Base-by-base conservation (phyloP, 2,888 invertebrate species). In the Athalia cordata region DNA sequence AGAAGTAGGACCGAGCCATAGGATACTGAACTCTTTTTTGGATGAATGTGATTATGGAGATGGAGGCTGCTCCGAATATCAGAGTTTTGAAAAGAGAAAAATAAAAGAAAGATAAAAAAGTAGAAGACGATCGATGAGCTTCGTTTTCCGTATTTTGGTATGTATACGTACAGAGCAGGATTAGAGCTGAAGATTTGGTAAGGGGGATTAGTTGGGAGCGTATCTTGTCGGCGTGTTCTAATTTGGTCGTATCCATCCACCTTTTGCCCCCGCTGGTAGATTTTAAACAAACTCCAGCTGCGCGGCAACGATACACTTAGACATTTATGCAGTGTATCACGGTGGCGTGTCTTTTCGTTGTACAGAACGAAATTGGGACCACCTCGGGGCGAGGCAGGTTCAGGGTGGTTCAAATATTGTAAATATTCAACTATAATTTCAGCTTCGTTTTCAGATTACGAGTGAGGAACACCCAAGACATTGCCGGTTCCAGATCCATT, bases 231-330 rank as follows among this genome's bases (percentile, higher is more conserved):
- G 72, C 47, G 59, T 59, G 72, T 72, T 72, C 72, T 72, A 72
- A 72, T 59, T 72, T 47, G 4, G 72, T 72, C 72, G 9, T 72
- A 72, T 72, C 72, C 72, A 29, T 72, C 57, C 66, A 72, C 72
- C 72, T 72, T 29, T 72, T 72, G 72, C 57, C 72, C 55, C n/a
- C 55, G 29, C 72, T 59, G 57, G 72, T 72, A 47, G 57, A 72
- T 72, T 72, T 72, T 59, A 3, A 72, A 72, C 72, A 57, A 72
- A 72, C 72, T 59, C n/a, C 57, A 72, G 72, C 72, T 72, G 72
- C 72, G 13, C 47, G 55, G 6, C 59, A 3, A 15, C 57, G 57
- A 72, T 47, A 59, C 47, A 47, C 59, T 59, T 59, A 11, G 47
- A 72, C 72, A 72, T 59, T 29, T 29, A 29, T 29, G 29, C 57